A percentile compares a stretch with the other conserved stretches of the same genome.
Conservation (phyloP, 2,888 invertebrate genomes). For the Gymnocheta viridis region DNA sequence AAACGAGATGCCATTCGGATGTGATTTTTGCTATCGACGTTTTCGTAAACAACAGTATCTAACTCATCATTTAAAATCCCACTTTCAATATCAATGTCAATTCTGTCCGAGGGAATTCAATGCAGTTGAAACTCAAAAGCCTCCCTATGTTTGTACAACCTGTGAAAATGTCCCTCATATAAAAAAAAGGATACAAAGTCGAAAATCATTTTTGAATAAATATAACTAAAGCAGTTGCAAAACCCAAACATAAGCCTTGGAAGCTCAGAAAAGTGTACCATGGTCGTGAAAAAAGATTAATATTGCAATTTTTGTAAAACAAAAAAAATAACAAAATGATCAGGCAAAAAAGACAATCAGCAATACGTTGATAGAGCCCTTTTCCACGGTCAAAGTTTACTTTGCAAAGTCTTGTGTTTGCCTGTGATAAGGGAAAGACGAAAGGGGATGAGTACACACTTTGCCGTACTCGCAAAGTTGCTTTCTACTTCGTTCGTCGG, state of each 20-base stretch:
- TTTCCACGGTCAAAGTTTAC: no score
- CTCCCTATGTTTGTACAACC: constrained; percentile 72
- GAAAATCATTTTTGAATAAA: constrained; percentile 44
- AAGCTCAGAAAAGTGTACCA: background rate
- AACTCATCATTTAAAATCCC: constrained; percentile 74
- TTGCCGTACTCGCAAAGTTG: no score
- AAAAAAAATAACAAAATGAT: no score
- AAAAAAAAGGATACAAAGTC: constrained; percentile 37
- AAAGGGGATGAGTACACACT: no score
- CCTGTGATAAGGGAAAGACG: no score
- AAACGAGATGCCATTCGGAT: constrained; percentile 83
- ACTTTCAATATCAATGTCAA: constrained; percentile 74
- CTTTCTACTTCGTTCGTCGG: no score
- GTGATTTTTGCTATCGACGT: constrained; percentile 74
- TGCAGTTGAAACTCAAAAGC: constrained; percentile 71
- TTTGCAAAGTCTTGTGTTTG: no score
- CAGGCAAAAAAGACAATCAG: no score
- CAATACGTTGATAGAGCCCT: no score
- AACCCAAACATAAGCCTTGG: background rate
- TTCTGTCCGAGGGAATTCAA: constrained; percentile 72
- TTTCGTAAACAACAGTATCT: constrained; percentile 74
- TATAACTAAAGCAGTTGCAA: background rate
- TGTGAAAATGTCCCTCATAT: constrained; percentile 68
- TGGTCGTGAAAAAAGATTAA: no score
- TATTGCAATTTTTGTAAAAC: no score